A percentile compares a stretch with the other conserved stretches of the same genome.
These are phyloP conservation scores for Lagorchestes hirsutus DNA, from an alignment of 2,797 vertebrate genomes.

Conservation along the genomic window DNA sequence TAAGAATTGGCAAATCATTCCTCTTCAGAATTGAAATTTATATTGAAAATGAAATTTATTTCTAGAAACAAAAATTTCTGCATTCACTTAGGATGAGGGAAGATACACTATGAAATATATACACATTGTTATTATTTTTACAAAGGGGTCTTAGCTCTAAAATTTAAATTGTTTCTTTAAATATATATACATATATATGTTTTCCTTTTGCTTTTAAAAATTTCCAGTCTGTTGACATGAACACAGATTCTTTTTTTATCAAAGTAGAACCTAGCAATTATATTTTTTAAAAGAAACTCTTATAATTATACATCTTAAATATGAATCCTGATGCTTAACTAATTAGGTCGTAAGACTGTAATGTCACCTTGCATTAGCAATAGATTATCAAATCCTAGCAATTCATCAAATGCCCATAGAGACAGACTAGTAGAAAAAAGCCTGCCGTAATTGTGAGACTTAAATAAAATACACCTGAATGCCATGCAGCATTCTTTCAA, in stretches of 20 bases:
- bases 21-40: background rate
- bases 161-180: conserved; percentile 57
- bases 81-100: conserved; percentile 21
- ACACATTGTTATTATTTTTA: background rate
- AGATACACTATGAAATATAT: conserved; percentile 48
- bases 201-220: conserved; percentile 64
- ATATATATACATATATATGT: conserved; percentile 5
- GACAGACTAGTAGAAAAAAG: conserved; percentile 65
- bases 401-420: conserved; percentile 57
- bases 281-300: conserved; percentile 39
- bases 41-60: background rate
- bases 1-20: conserved; percentile 42
- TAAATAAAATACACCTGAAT: conserved; percentile 71
- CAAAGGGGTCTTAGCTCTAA: background rate
- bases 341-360: conserved; percentile 78
- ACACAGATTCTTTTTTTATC: conserved; percentile 60
- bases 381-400: conserved; percentile 72
- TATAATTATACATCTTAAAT: conserved; percentile 74
- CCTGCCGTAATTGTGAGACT: conserved; percentile 71
- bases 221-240: conserved; percentile 55
- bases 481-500: conserved; percentile 72
- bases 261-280: conserved; percentile 69
- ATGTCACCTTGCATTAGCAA: conserved; percentile 68
- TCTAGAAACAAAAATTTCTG: conserved; percentile 37
- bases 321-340: conserved; percentile 61